Base-by-base conservation (phyloP, 2,888 invertebrate genomes). In the Eilema caniola region DNA sequence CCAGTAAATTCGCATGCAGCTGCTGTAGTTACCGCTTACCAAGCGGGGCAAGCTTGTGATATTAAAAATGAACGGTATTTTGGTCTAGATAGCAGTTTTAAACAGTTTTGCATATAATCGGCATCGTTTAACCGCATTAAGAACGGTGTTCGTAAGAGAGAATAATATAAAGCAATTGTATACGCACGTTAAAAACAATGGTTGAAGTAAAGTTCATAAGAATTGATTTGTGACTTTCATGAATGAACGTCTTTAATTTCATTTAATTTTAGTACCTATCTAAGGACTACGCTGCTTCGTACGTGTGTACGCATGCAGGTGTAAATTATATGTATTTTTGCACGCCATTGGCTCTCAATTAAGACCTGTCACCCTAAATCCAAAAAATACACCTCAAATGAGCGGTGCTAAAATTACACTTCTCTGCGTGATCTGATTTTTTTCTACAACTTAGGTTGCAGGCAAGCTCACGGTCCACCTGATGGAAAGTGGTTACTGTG, bases 31-130 rank as follows among this genome's bases (percentile, higher is more conserved):
- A 53, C 53, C 53, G 53, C 53, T 53, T 53, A n/a, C 53, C n/a
- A 53, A n/a, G 53, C 16, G 20, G n/a, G 53, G n/a, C 53, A 53
- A 53, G 20, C 53, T 53, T n/a, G n/a, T 53, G 53, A 53, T 53
- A 53, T 53, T 7, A 53, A 8, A 53, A 53, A 10, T 53, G 53
- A 53, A 53, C 53, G 53, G 53, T 53, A 53, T 53, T 53, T 53
- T n/a, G 53, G n/a, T 53, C 53, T 53, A 53, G 53, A 53, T 53
- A 53, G 53, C 10, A 10, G 53, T 53, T 53, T 53, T n/a, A 53
- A 53, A n/a, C 53, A 53, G 53, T 53, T 53, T 53, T 53, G 53
- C 53, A 53, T 53, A 53, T 53, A 10, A 53, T n/a, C n/a, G 53
- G 53, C 53, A 53, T n/a, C n/a, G n/a, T 53, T 53, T 53, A 7